phyloP scores from a whole-genome alignment of 2,113 vertebrate species.

The Rhabdornis inornatus region DNA sequence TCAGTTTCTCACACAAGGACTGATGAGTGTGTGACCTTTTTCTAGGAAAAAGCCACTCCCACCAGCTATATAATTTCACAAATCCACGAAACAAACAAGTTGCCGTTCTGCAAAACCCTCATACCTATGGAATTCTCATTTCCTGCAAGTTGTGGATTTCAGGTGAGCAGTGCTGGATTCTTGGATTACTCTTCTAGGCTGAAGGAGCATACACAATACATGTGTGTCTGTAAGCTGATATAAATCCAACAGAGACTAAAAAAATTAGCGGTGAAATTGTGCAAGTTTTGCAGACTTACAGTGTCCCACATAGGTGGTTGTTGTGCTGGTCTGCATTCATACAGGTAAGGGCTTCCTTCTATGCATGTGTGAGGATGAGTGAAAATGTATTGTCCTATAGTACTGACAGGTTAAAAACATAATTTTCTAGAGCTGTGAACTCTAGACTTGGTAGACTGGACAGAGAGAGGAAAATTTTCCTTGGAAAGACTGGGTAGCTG shows the following conservation, averaged over 20 bases:
- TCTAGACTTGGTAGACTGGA: neutral
- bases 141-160: accelerated
- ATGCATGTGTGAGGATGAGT: neutral
- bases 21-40: neutral
- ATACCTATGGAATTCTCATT: neutral
- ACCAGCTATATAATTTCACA: neutral
- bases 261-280: neutral
- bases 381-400: neutral
- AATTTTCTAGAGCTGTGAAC: neutral
- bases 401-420: neutral
- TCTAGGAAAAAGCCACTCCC: neutral
- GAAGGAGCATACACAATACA: neutral
- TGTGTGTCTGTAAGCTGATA: neutral
- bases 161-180: neutral
- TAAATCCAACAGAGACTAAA: neutral
- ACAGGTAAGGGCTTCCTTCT: neutral
- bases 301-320: neutral
- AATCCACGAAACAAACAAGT: neutral
- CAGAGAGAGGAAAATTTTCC: neutral
- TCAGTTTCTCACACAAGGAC: neutral
- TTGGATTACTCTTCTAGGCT: neutral
- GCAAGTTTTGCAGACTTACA: neutral
- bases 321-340: neutral
- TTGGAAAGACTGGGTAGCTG: neutral
- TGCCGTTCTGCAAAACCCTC: neutral